These are phyloP conservation scores for Pteropus rufus DNA, from an alignment of 2,797 vertebrate species.

Conservation along the genomic window DNA sequence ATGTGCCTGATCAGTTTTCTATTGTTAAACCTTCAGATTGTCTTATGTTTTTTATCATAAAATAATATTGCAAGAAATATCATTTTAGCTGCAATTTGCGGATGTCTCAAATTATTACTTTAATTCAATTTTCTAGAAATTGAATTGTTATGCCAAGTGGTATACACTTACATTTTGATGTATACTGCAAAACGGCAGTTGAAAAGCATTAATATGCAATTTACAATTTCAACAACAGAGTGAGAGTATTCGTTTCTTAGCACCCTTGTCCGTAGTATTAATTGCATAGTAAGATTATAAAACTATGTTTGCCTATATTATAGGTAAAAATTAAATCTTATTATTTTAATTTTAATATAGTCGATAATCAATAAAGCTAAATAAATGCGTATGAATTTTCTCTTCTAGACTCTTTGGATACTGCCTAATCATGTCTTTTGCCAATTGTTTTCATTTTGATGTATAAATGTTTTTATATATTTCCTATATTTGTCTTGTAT, in stretches of 20 bases:
- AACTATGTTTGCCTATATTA: neutral
- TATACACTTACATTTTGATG: neutral
- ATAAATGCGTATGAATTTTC: neutral
- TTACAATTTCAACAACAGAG: neutral
- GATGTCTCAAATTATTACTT: neutral
- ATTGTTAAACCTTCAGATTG: neutral
- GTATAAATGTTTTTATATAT: neutral
- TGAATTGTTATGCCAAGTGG: neutral
- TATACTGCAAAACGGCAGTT: neutral
- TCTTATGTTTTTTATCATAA: neutral
- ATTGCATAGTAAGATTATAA: neutral
- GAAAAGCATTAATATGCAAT: neutral
- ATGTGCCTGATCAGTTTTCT: neutral
- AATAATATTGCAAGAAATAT: neutral
- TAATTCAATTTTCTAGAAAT: neutral
- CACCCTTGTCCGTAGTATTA: neutral
- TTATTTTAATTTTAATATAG: neutral
- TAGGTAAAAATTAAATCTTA: neutral
- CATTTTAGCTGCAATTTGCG: neutral
- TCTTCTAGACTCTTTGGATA: neutral
- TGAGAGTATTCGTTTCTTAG: neutral
- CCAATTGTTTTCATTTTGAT: neutral
- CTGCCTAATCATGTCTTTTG: neutral
- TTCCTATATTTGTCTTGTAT: neutral
- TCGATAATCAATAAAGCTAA: neutral